These are phyloP conservation scores for Epinotia nisella DNA, from an alignment of 2,888 invertebrate genomes.

Conservation along the genomic window DNA sequence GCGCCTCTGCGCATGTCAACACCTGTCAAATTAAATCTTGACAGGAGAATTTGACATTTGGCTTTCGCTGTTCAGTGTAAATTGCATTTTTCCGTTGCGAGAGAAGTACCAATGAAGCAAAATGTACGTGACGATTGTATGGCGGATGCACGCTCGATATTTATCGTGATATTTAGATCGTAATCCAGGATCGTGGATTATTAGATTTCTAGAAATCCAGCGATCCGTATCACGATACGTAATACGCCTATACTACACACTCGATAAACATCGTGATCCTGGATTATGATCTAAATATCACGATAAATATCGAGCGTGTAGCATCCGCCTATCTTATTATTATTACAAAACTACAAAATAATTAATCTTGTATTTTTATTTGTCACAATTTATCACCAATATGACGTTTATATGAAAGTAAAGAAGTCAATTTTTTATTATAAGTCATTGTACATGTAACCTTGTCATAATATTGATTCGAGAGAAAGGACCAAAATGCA, in stretches of 20 bases:
- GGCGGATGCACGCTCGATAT: no score
- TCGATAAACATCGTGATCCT: no score
- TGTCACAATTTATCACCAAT: background rate
- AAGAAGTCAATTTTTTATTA: background rate
- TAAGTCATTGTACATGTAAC: background rate
- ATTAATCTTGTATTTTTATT: background rate
- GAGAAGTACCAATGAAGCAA: background rate
- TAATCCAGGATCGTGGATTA: no score
- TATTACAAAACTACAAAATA: background rate
- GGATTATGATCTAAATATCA: no score
- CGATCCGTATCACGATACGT: no score
- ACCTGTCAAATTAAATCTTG: conserved; percentile 59
- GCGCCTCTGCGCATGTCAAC: conserved; percentile 50
- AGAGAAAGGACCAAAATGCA: background rate
- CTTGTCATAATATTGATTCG: background rate
- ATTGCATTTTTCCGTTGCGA: conserved; percentile 4
- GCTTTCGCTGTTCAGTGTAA: conserved; percentile 17
- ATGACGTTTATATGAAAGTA: background rate
- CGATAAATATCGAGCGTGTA: no score
- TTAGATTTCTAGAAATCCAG: no score
- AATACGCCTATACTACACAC: no score
- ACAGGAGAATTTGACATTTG: conserved; percentile 32
- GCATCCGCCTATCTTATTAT: no score
- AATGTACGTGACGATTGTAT: background rate
- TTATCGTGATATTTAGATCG: no score